phyloP scores from a whole-genome alignment of 2,888 invertebrate species.

The Pycnomerus fuliginosus region DNA sequence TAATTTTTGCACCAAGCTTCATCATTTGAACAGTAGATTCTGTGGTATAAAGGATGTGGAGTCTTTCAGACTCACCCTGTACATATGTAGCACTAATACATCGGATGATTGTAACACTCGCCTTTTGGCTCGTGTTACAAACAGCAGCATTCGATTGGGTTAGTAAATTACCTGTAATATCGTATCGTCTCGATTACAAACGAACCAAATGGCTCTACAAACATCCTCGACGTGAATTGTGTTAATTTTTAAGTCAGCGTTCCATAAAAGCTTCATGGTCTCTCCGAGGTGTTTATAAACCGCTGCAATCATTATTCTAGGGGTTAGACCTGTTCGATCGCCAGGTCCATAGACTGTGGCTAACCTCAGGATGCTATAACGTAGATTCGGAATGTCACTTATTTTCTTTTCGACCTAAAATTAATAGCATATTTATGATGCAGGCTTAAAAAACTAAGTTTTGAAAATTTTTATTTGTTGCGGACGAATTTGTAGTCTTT shows the following conservation, averaged over 20 bases:
- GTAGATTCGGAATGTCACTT: conserved; percentile 64
- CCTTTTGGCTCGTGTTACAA: too few species aligned
- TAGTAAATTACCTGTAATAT: conserved; percentile 43
- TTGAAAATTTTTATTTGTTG: too few species aligned
- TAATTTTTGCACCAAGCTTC: too few species aligned
- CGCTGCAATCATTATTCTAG: conserved; percentile 81
- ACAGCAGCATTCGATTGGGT: background rate
- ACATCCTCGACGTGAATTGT: conserved; percentile 86
- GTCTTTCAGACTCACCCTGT: too few species aligned
- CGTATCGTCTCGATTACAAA: conserved; percentile 51
- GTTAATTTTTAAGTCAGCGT: conserved; percentile 77
- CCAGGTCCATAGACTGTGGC: conserved; percentile 86
- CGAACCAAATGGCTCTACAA: conserved; percentile 78
- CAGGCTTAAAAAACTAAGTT: too few species aligned
- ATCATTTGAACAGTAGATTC: too few species aligned
- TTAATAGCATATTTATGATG: too few species aligned
- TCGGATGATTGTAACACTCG: too few species aligned
- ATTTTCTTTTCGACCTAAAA: conserved; percentile 72
- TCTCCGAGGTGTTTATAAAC: conserved; percentile 86
- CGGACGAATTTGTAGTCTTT: too few species aligned
- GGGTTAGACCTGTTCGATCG: conserved; percentile 79
- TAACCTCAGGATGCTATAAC: conserved; percentile 78
- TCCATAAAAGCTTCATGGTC: conserved; percentile 91
- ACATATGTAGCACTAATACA: too few species aligned
- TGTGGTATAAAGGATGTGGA: too few species aligned